These are phyloP conservation scores for Lagocephalus sceleratus DNA, from an alignment of 2,797 vertebrate genomes.

Conservation along the genomic window DNA sequence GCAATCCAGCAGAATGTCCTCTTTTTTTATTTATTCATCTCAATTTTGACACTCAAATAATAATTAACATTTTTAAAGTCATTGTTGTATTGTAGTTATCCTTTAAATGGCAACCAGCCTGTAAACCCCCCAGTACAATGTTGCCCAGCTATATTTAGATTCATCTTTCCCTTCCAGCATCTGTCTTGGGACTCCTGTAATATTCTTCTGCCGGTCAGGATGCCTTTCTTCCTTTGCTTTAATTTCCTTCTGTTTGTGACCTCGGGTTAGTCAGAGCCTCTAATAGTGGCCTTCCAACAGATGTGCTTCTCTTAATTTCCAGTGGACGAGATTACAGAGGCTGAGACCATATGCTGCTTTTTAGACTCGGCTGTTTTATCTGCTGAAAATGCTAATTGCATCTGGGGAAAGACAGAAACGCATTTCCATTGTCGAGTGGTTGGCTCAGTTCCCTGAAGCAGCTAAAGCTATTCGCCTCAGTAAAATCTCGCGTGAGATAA, in stretches of 20 bases:
- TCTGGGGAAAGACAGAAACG: slow-evolving; percentile 24
- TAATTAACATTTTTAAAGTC: too few species aligned
- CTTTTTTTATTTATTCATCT: background rate
- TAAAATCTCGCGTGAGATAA: too few species aligned
- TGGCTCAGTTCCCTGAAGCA: too few species aligned
- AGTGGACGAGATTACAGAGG: slow-evolving; percentile 49
- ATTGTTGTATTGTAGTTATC: background rate
- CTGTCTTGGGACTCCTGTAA: slow-evolving; percentile 23
- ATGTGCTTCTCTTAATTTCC: slow-evolving; percentile 54
- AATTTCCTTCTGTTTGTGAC: slow-evolving; percentile 54
- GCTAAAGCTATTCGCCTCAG: too few species aligned
- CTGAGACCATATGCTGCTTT: slow-evolving; percentile 50
- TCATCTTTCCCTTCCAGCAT: slow-evolving; percentile 22
- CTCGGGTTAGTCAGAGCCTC: slow-evolving; percentile 34
- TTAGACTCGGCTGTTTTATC: slow-evolving; percentile 36
- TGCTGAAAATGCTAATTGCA: slow-evolving; percentile 29
- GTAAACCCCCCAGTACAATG: slow-evolving; percentile 8
- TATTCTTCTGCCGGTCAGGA: slow-evolving; percentile 21
- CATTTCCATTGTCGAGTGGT: slow-evolving; percentile 21
- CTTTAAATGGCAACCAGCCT: slow-evolving; percentile 13
- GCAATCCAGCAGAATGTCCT: background rate
- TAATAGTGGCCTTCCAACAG: slow-evolving; percentile 47
- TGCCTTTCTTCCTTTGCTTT: slow-evolving; percentile 39
- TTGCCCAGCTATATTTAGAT: slow-evolving; percentile 43
- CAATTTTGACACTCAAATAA: too few species aligned